Base-by-base conservation (phyloP, 2,113 vertebrate genomes). In the Gorsachius goisagi region DNA sequence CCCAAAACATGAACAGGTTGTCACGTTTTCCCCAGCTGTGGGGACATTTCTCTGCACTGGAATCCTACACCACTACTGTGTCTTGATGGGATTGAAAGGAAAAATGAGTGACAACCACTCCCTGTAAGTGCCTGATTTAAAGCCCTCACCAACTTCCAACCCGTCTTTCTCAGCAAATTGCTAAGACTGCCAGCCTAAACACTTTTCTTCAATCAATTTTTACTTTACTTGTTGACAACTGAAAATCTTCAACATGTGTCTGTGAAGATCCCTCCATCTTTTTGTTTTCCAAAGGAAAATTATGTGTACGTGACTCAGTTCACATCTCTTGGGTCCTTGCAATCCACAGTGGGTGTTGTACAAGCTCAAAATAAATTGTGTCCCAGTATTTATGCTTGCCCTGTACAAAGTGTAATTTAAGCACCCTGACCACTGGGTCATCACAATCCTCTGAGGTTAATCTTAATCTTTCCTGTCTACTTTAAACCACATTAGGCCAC, bases 11-110 rank as follows among this genome's bases (percentile, higher is more conserved):
- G 3, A 64, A 32, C 2, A 23, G 15, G 26, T 78, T 53, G 6
- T n/a, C 23, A 21, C 1, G 2, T 7, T 69, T 87, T 21, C 21
- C 17, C 13, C 12, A 64, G 44, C 27, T 1, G 0, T 27, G 15
- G n/a, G 78, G 49, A 27, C 2, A 3, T 63, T 68, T 58, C 44
- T 69, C 60, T 82, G 28, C 22, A 10, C 9, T 44, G 66, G 21
- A 35, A 23, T 59, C 4, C 37, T 41, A 22, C 18, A 53, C 3
- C 50, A 16, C 30, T 7, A 1, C 16, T 76, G 26, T 47, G 15
- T 60, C 62, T 12, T 22, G 20, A 39, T 47, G 69, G 56, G 19
- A 47, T 0, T 81, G 73, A 77, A 53, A 67, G 22, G 39, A 68
- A 60, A 76, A 35, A 28, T 11, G 60, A 47, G 60, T 56, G 79